phyloP scores from a whole-genome alignment of 1,140 invertebrate genomes.

The Steinernema khuongi region DNA sequence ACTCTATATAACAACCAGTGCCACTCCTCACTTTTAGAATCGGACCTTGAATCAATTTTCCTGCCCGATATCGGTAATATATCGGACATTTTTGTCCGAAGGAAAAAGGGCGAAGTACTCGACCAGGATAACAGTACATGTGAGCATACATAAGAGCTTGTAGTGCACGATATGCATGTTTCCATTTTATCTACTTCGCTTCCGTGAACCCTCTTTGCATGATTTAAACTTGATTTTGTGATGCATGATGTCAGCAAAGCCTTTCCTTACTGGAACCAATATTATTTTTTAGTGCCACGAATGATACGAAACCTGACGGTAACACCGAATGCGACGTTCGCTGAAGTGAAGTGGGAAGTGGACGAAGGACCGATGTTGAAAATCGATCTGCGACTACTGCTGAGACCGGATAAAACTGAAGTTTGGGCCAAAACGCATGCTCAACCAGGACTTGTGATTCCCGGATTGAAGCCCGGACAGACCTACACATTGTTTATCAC shows the following conservation, averaged over 20 bases:
- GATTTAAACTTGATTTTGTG: not conserved
- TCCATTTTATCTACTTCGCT: too few species aligned
- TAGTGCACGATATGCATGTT: not conserved
- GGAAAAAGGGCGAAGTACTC: slow-evolving; percentile 18
- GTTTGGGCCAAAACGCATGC: slow-evolving; percentile 16
- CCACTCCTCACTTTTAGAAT: slow-evolving; percentile 4
- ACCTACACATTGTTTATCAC: slow-evolving; percentile 48
- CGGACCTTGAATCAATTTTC: slow-evolving; percentile 20
- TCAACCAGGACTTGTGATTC: slow-evolving; percentile 19
- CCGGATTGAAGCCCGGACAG: slow-evolving; percentile 20
- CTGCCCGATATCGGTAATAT: slow-evolving; percentile 12
- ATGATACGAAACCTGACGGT: slow-evolving; percentile 50
- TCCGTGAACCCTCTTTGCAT: not conserved
- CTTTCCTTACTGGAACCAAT: not conserved
- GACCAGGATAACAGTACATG: slow-evolving; percentile 1
- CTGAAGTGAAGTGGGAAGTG: slow-evolving; percentile 46
- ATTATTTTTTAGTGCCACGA: slow-evolving; percentile 44
- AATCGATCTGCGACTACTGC: slow-evolving; percentile 45
- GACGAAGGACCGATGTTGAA: slow-evolving; percentile 42
- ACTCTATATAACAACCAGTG: slow-evolving; percentile 5
- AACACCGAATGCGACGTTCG: slow-evolving; percentile 39
- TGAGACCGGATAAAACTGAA: not conserved
- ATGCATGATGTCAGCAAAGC: not conserved
- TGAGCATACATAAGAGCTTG: not conserved
- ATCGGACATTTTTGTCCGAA: slow-evolving; percentile 11